A percentile compares a stretch with the other conserved stretches of the same genome.
Conservation (phyloP, 2,888 invertebrate species). For the Chrysotoxum bicinctum region DNA sequence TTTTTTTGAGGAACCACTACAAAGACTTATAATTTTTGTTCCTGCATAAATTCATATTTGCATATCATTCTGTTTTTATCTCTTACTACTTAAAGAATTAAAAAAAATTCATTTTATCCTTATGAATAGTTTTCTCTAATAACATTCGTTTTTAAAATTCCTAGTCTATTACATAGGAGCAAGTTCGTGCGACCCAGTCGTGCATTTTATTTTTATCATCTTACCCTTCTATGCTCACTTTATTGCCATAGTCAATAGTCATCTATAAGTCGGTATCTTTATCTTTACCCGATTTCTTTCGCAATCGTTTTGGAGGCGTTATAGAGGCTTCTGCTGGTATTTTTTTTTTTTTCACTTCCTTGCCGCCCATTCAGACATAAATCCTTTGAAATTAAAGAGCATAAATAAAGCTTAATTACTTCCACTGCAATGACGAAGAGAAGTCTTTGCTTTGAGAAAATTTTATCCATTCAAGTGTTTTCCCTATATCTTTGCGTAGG, state of each 20-base stretch:
- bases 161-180: too few relatives aligned
- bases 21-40: too few relatives aligned
- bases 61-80: too few relatives aligned
- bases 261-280: constrained; percentile 8
- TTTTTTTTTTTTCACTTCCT: neutral
- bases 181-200: too few relatives aligned
- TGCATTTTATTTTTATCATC: neutral
- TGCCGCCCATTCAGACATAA: constrained; percentile 1
- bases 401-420: constrained; percentile 72
- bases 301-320: constrained; percentile 11
- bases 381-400: constrained; percentile 65
- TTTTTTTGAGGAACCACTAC: too few relatives aligned
- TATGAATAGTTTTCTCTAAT: too few relatives aligned
- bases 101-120: too few relatives aligned
- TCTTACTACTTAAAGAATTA: too few relatives aligned
- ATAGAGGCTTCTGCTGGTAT: constrained; percentile 3
- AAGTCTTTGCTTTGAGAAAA: constrained; percentile 41
- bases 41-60: too few relatives aligned
- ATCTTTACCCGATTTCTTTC: neutral
- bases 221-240: constrained; percentile 8
- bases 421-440: constrained; percentile 68
- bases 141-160: too few relatives aligned
- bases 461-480: constrained; percentile 50
- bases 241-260: constrained; percentile 10
- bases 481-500: constrained; percentile 7